phyloP scores from a whole-genome alignment of 2,888 invertebrate genomes.

The Patella ulyssiponensis region DNA sequence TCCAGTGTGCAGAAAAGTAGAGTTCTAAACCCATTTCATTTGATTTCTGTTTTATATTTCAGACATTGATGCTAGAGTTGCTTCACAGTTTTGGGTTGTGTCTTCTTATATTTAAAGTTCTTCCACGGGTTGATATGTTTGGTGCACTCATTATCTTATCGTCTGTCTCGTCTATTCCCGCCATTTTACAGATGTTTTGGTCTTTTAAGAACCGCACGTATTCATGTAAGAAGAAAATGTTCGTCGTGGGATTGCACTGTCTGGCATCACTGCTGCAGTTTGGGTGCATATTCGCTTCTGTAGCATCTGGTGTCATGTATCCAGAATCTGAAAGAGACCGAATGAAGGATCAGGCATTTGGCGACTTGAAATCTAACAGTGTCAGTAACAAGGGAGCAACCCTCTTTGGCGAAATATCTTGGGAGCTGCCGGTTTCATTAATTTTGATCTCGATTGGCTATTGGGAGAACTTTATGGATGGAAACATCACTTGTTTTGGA shows the following conservation, averaged over 20 bases:
- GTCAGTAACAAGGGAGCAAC: background rate
- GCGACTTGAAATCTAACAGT: slow-evolving; percentile 19
- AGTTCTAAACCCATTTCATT: background rate
- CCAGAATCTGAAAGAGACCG: slow-evolving; percentile 18
- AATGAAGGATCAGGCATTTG: slow-evolving; percentile 40
- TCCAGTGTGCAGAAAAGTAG: no score
- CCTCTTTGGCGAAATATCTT: slow-evolving; percentile 23
- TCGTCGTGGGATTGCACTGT: slow-evolving; percentile 40
- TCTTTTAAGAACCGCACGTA: slow-evolving; percentile 40
- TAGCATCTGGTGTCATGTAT: slow-evolving; percentile 39
- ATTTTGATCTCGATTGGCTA: slow-evolving; percentile 49
- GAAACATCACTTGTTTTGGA: slow-evolving; percentile 43
- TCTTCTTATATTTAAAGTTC: slow-evolving; percentile 65
- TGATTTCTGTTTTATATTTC: slow-evolving; percentile 24
- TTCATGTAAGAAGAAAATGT: slow-evolving; percentile 38
- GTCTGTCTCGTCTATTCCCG: slow-evolving; percentile 58
- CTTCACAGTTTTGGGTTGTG: slow-evolving; percentile 66
- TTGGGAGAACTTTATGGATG: slow-evolving; percentile 56
- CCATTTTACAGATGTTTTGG: slow-evolving; percentile 46
- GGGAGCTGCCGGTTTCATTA: slow-evolving; percentile 50
- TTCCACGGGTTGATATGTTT: slow-evolving; percentile 65
- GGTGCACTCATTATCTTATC: slow-evolving; percentile 59
- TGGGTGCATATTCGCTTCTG: slow-evolving; percentile 44
- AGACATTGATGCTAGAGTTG: slow-evolving; percentile 60
- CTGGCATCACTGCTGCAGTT: slow-evolving; percentile 54